Conservation (phyloP, 2,888 invertebrate genomes). For the Amiota communis region DNA sequence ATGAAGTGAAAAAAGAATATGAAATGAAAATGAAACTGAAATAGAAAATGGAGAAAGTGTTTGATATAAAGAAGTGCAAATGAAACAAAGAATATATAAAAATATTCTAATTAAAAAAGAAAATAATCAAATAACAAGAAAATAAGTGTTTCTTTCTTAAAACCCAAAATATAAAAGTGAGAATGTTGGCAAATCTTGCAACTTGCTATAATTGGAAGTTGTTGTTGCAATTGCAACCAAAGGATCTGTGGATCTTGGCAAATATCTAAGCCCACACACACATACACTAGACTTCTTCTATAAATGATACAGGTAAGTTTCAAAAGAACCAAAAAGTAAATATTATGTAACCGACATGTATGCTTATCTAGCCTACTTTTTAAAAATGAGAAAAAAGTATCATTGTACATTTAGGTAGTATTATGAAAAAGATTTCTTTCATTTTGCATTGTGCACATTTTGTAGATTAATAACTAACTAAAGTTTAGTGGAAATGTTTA, state of each 20-base stretch:
- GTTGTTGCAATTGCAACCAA: conserved; percentile 68
- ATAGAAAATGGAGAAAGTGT: conserved; percentile 1
- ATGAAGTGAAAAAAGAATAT: not conserved
- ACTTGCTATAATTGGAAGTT: conserved; percentile 63
- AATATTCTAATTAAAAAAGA: not conserved
- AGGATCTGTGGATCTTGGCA: conserved; percentile 68
- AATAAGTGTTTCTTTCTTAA: not conserved
- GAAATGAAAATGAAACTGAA: not conserved
- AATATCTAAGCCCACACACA: conserved; percentile 50
- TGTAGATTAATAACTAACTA: too few species aligned
- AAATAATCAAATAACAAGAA: not conserved
- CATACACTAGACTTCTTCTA: too few species aligned
- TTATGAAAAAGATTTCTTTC: too few species aligned
- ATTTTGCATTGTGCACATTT: too few species aligned
- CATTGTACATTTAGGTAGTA: too few species aligned
- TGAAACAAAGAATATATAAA: conserved; percentile 5
- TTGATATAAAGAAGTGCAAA: not conserved
- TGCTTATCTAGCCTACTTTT: too few species aligned
- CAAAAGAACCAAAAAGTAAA: not conserved
- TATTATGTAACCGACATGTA: not conserved
- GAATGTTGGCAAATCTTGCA: conserved; percentile 62
- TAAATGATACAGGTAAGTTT: conserved; percentile 39
- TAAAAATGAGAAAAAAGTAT: too few species aligned
- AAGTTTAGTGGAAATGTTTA: too few species aligned
- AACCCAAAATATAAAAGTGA: conserved; percentile 6